phyloP scores from a whole-genome alignment of 2,888 invertebrate species.

The Lacanobia oleracea region DNA sequence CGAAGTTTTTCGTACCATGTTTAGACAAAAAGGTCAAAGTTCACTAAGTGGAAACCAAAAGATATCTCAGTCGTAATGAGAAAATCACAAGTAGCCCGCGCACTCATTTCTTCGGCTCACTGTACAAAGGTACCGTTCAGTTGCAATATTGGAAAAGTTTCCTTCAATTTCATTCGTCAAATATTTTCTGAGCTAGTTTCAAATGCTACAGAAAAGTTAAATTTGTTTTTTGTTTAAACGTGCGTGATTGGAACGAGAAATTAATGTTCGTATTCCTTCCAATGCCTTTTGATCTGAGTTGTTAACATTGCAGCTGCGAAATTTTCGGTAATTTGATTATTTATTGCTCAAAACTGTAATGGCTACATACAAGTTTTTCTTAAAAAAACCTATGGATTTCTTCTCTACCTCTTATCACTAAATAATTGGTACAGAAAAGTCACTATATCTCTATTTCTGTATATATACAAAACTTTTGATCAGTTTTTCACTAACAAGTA shows the following conservation, averaged over 20 bases:
- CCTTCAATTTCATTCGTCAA: slow-evolving; percentile 55
- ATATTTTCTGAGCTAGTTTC: slow-evolving; percentile 57
- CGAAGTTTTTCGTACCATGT: too few species aligned
- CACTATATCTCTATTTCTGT: too few species aligned
- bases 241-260: slow-evolving; percentile 30
- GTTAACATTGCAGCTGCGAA: neutral
- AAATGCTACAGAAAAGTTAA: slow-evolving; percentile 40
- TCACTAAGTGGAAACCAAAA: neutral
- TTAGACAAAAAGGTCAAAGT: neutral
- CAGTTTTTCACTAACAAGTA: too few species aligned
- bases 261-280: slow-evolving; percentile 14
- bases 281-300: neutral
- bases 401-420: too few species aligned
- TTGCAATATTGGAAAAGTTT: slow-evolving; percentile 60
- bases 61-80: neutral
- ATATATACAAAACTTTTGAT: too few species aligned
- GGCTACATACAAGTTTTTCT: too few species aligned
- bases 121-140: slow-evolving; percentile 28
- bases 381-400: too few species aligned
- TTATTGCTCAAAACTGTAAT: neutral
- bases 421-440: too few species aligned
- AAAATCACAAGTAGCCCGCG: neutral
- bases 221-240: slow-evolving; percentile 50
- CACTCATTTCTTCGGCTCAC: neutral
- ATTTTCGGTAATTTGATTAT: neutral